Conservation (phyloP, 2,888 invertebrate species). For the Ellobium chinense region DNA sequence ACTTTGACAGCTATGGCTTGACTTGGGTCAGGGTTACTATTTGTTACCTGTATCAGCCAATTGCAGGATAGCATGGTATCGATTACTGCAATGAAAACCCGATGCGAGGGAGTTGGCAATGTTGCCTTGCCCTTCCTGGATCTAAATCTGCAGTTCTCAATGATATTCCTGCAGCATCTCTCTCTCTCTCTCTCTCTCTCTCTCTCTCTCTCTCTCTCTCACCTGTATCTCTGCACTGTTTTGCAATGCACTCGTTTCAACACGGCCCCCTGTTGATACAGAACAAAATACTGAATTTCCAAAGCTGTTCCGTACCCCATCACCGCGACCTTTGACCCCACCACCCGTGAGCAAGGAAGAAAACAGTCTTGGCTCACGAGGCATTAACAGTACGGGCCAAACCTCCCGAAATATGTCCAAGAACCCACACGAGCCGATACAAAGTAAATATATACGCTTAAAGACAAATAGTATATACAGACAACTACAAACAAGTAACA, state of each 20-base stretch:
- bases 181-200: constrained; percentile 17
- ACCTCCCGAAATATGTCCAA: background rate
- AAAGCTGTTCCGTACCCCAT: background rate
- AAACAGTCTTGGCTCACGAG: constrained; percentile 8
- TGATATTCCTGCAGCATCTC: background rate
- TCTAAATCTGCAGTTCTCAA: background rate
- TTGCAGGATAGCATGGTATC: no score
- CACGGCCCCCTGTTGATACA: background rate
- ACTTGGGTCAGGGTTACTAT: no score
- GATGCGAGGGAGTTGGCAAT: no score
- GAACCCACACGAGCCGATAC: constrained; percentile 3
- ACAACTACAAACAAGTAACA: constrained; percentile 13
- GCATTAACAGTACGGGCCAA: constrained; percentile 10
- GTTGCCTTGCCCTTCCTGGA: no score
- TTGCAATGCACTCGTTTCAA: background rate
- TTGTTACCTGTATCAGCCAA: no score
- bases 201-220: constrained; percentile 18
- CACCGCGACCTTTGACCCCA: constrained; percentile 19
- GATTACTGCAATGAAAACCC: no score
- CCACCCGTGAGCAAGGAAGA: constrained; percentile 22
- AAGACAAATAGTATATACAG: constrained; percentile 32
- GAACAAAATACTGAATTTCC: background rate
- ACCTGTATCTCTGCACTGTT: background rate
- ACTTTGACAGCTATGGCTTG: no score
- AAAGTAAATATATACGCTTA: constrained; percentile 35